Base-by-base conservation (phyloP, 2,113 vertebrate genomes). In the Pomatostomus ruficeps region DNA sequence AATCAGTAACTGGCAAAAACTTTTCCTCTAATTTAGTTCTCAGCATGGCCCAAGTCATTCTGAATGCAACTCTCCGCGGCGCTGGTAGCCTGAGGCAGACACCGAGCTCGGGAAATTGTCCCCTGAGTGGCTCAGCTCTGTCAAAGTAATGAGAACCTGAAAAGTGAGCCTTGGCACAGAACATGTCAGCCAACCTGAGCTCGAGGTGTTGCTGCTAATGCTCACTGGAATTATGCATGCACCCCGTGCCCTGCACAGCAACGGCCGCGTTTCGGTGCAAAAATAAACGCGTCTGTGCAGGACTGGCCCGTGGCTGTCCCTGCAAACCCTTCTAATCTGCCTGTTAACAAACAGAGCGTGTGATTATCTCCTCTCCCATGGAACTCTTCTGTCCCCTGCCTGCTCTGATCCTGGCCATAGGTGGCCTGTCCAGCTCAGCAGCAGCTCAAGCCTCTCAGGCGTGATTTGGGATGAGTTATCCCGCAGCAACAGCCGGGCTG, bases 71-170 rank as follows among this genome's bases (percentile, higher is more conserved):
- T 93, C 82, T 75, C 70, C 55, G 24, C 2, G 0, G 68, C 0
- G 1, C 28, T 59, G 66, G 71, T 79, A 83, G 81, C 94, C 89
- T 1, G 59, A 91, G 93, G 91, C 89, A 89, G 74, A 80, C 88
- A 82, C 55, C 0, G 3, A 91, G 78, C 87, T 42, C 38, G 57
- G 71, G 88, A 67, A 91, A 89, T 46, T 25, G 33, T 82, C 77
- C 67, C 67, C 55, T 40, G 89, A 85, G 89, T 28, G 2, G 26
- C 20, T 91, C 75, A 74, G 85, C 43, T 88, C 91, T 96, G 94
- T 92, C 95, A 94, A 58, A 94, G 89, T 96, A 95, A 96, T 94
- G 93, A 93, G 88, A 67, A 83, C 67, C 88, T 96, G 58, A 94
- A 94, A 93, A 79, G 49, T 3, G 17, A 83, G 63, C 42, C 78